These are phyloP conservation scores for Proisotoma minuta DNA, from an alignment of 2,888 invertebrate species.

Conservation along the genomic window DNA sequence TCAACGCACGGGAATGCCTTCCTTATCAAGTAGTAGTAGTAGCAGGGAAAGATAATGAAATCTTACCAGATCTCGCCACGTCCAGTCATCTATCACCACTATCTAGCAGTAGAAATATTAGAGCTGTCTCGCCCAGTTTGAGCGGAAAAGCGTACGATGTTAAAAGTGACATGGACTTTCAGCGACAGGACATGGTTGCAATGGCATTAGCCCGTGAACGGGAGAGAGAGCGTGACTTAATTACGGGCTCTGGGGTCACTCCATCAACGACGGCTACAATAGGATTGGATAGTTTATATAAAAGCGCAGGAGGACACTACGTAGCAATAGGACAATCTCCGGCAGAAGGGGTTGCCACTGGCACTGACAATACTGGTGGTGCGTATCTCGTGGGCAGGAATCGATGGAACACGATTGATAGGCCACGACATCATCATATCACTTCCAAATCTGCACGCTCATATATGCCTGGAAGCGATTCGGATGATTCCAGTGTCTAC, in stretches of 20 bases:
- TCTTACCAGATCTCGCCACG: conserved; percentile 31
- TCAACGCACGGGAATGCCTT: background rate
- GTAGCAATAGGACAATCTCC: background rate
- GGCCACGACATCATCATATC: conserved; percentile 19
- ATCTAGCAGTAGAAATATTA: conserved; percentile 2
- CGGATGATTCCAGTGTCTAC: conserved; percentile 44
- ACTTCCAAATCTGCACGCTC: conserved; percentile 13
- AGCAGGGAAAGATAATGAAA: conserved; percentile 9
- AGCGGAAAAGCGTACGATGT: conserved; percentile 23
- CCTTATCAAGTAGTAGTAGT: background rate
- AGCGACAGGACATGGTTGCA: conserved; percentile 34
- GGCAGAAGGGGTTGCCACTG: conserved; percentile 9
- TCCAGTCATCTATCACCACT: conserved; percentile 6
- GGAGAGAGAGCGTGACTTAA: conserved; percentile 41
- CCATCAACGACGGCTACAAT: conserved; percentile 32
- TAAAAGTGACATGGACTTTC: conserved; percentile 24
- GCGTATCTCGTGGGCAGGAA: conserved; percentile 34
- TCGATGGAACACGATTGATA: conserved; percentile 29
- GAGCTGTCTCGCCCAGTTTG: conserved; percentile 13
- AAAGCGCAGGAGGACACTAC: conserved; percentile 30
- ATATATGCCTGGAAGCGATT: conserved; percentile 39
- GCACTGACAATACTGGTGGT: background rate
- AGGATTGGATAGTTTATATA: conserved; percentile 37
- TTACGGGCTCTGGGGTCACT: conserved; percentile 31
- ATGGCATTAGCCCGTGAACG: conserved; percentile 36